A percentile compares a stretch with the other conserved stretches of the same genome.
Evolutionary conservation across 2,888 invertebrate species (phyloP).

Genomic region (Yponomeuta malinellus): DNA sequence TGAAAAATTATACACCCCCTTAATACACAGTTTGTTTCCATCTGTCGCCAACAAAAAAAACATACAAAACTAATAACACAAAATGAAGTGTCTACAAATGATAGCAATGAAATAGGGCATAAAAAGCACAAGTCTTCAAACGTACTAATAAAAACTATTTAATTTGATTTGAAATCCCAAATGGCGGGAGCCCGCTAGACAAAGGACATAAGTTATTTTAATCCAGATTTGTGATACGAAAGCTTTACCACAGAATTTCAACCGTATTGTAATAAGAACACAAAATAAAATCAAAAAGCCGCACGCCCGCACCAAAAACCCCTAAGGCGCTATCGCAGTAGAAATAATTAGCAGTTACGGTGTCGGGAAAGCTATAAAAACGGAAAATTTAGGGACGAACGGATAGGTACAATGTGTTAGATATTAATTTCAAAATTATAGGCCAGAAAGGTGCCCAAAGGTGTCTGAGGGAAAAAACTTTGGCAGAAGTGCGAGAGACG

Average conservation of each 20-base stretch:
- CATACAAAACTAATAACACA: background rate
- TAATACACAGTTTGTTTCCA: background rate
- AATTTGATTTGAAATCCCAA: slow-evolving; percentile 20
- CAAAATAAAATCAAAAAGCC: slow-evolving; percentile 28
- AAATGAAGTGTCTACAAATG: slow-evolving; percentile 14
- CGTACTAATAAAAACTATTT: slow-evolving; percentile 21
- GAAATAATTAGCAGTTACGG: slow-evolving; percentile 62
- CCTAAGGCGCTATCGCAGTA: slow-evolving; percentile 48
- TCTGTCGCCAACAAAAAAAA: background rate
- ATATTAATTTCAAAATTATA: slow-evolving; percentile 73
- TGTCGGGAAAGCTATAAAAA: slow-evolving; percentile 64
- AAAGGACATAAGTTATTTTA: slow-evolving; percentile 20
- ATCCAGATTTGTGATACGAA: slow-evolving; percentile 17
- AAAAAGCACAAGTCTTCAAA: background rate
- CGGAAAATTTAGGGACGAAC: slow-evolving; percentile 59
- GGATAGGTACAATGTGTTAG: slow-evolving; percentile 72
- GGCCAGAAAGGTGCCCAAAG: slow-evolving; percentile 53
- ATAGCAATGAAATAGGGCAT: slow-evolving; percentile 15
- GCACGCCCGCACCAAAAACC: slow-evolving; percentile 28
- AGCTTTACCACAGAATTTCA: slow-evolving; percentile 16
- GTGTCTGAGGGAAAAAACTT: slow-evolving; percentile 58
- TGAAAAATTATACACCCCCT: no score
- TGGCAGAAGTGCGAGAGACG: slow-evolving; percentile 68
- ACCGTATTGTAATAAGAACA: slow-evolving; percentile 28
- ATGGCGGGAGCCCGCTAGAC: slow-evolving; percentile 17